These are phyloP conservation scores for Neopipo cinnamomea DNA, from an alignment of 2,113 vertebrate species.

Conservation along the genomic window DNA sequence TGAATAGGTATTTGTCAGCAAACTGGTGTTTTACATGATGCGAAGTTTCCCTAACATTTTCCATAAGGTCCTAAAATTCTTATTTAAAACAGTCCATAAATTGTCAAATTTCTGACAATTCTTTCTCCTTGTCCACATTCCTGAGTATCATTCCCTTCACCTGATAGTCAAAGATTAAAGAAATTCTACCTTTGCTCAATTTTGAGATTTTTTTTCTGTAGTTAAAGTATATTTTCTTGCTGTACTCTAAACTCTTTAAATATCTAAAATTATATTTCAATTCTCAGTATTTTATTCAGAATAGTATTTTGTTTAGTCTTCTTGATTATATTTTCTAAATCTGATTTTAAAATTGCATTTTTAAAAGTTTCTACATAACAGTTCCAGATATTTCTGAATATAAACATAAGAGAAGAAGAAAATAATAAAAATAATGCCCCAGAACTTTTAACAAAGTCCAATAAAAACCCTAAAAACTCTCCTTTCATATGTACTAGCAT, in stretches of 20 bases:
- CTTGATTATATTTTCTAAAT: background rate
- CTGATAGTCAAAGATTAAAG: background rate
- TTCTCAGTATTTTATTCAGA: background rate
- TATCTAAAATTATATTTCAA: background rate
- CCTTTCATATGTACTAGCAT: background rate
- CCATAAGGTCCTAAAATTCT: background rate
- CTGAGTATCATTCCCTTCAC: background rate
- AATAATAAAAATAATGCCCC: background rate
- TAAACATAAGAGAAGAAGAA: background rate
- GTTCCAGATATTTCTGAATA: background rate
- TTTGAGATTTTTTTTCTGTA: background rate
- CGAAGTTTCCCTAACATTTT: background rate
- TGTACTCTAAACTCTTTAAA: background rate
- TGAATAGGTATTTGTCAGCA: background rate
- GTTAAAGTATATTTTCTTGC: background rate
- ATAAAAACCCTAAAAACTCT: background rate
- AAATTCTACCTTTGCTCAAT: background rate
- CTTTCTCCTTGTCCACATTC: background rate
- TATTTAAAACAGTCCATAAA: background rate
- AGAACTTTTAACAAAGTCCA: background rate
- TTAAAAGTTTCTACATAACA: background rate
- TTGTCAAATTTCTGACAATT: background rate
- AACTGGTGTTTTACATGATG: background rate
- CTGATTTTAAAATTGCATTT: background rate
- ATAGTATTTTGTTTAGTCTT: background rate